These are phyloP conservation scores for Muntiacus muntjak DNA, from an alignment of 2,113 vertebrate species.

Conservation along the genomic window DNA sequence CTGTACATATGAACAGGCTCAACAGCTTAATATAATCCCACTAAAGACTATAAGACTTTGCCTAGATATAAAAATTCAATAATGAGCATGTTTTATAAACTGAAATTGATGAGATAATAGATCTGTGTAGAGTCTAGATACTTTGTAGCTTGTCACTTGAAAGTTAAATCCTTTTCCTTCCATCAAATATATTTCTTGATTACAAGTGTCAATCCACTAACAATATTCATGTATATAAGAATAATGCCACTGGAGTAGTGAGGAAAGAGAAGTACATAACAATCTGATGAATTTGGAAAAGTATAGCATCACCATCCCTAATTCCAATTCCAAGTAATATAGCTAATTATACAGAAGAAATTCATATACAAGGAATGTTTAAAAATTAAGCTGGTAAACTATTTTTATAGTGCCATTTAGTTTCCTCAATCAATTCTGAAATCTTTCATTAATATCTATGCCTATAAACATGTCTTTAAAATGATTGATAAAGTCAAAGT, in stretches of 20 bases:
- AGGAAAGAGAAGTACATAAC: background rate
- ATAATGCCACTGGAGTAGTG: background rate
- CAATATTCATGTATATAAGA: background rate
- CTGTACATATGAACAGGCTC: conserved; percentile 44
- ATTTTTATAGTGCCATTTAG: conserved; percentile 34
- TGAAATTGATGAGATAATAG: conserved; percentile 51
- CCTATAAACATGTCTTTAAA: conserved; percentile 40
- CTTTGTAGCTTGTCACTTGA: conserved; percentile 36
- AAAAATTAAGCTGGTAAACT: conserved; percentile 9
- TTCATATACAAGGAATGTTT: background rate
- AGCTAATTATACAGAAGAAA: conserved; percentile 22
- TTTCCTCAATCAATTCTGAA: conserved; percentile 26
- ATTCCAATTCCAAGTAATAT: background rate
- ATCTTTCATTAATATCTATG: conserved; percentile 41
- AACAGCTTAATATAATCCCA: conserved; percentile 63
- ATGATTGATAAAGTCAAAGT: conserved; percentile 16
- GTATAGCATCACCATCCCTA: background rate
- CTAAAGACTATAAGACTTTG: conserved; percentile 43
- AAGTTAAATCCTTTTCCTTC: conserved; percentile 43
- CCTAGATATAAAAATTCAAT: conserved; percentile 50
- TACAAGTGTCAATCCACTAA: background rate
- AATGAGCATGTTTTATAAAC: conserved; percentile 31
- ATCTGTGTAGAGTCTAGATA: conserved; percentile 19
- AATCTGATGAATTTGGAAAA: background rate
- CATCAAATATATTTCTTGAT: background rate